Evolutionary conservation across 2,797 vertebrate genomes (phyloP), one percentile per base, ranked within the genome.

Genomic region (Meda fulgida): DNA sequence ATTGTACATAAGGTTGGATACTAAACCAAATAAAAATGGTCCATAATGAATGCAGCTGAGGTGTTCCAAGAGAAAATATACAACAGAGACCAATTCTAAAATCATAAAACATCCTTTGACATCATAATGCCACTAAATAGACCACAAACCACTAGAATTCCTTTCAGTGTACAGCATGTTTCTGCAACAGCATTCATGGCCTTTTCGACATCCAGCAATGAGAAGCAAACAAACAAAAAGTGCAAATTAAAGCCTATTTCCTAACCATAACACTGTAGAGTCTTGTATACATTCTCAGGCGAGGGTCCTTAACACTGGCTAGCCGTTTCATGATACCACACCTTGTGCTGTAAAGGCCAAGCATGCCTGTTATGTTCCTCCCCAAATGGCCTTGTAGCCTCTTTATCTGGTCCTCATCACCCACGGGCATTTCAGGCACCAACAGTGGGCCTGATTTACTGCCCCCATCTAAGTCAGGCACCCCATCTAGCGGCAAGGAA

Each of bases 241-340:
- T 66, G 84, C 58, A 73, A n/a, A 80, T 73, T 73, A 80, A 80
- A 80, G 31, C 67, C 65, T 53, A 66, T 85, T 85, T 85, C 77
- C 69, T 69, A 65, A 80, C 69, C 84, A 73, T 80, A 85, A 80
- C 84, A 85, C 58, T 53, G 40, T 51, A 38, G 83, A 85, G 83
- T 63, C 40, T 80, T 85, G 77, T 85, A 78, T 79, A 84, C 84
- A 73, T 80, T 79, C 77, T 79, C 77, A 29, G 18, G 7, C 0
- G n/a, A 66, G 67, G 51, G 55, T 85, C 69, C 69, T 77, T 70
- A 84, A 84, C 53, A 48, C 63, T 26, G n/a, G 43, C 31, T 19
- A 78, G 66, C 36, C 16, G 29, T 29, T 73, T 80, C 43, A 80
- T n/a, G 10, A 65, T 66, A 73, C 78, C 77, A 38, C 77, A 85